Base-by-base conservation (phyloP, 1,140 invertebrate genomes). In the Papilio glaucus region DNA sequence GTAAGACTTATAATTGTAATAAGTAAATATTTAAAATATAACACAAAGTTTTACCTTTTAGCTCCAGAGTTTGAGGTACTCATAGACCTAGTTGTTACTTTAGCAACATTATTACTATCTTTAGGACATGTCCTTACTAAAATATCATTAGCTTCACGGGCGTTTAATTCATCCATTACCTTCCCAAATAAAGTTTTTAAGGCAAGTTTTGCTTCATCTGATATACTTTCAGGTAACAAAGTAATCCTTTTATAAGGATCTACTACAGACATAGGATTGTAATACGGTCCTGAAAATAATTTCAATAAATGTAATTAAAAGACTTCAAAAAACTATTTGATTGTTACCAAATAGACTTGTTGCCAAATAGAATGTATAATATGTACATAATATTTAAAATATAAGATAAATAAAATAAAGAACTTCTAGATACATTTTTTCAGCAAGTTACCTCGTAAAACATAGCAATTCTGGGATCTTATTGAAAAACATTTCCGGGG, bases 111-210 rank as follows among this genome's bases (percentile, higher is more conserved):
- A 73, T 87, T 92, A 42, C 81, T 86, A 79, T 93, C 92, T 82
- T 95, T 95, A 0, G 96, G 95, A 72, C 96, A 96, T 21, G 96
- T 95, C 80, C 96, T 95, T 9, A 97, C 93, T 63, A 98, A 91
- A 78, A 98, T 96, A 80, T 97, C 95, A 88, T 97, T 97, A 1
- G 97, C 97, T 92, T 97, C 96, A 72, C 95, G 95, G 15, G 93
- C 82, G 74, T 90, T 96, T 6, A 98, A 91, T 86, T 98, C 97
- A 77, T 96, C 95, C 62, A 96, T 93, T 62, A 94, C 81, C 83
- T 94, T 94, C 1, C 90, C 91, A 85, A 96, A 97, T 73, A 97
- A 95, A 33, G 91, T 80, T 85, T 95, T 95, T 15, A 98, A 93
- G 75, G 94, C 93, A 1, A 84, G 70, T 85, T 95, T 96, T 4